Conservation (phyloP, 2,113 vertebrate species). For the sheep (Ovis aries) region DNA sequence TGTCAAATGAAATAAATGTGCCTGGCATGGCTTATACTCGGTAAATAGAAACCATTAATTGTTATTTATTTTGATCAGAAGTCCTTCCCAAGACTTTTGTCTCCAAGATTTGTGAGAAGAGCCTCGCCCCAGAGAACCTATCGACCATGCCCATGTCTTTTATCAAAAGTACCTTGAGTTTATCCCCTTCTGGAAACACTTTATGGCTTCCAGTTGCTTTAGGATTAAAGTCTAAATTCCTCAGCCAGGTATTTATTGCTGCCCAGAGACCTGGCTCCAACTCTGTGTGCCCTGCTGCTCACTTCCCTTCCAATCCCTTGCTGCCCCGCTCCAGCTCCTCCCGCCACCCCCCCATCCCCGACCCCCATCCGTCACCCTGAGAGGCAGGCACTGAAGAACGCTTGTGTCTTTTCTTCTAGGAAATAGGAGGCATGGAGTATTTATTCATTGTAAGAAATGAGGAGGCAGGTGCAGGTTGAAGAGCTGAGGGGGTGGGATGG, state of each 20-base stretch:
- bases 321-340: not conserved
- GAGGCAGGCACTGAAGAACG: not conserved
- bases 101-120: not conserved
- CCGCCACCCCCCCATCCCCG: accelerated
- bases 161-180: not conserved
- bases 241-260: not conserved
- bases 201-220: not conserved
- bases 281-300: not conserved
- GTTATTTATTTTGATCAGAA: not conserved
- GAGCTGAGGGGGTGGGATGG: not conserved
- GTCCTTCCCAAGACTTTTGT: not conserved
- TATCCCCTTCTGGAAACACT: not conserved
- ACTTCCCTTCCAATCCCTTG: not conserved
- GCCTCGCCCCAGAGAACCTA: not conserved
- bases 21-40: not conserved
- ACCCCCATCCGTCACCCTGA: not conserved
- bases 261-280: too few species aligned
- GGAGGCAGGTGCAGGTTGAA: not conserved
- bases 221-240: not conserved
- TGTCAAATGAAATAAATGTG: not conserved
- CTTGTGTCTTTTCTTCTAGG: not conserved
- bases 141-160: not conserved
- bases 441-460: not conserved
- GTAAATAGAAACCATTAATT: not conserved
- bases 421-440: not conserved